phyloP scores from a whole-genome alignment of 1,140 invertebrate species.

The Apis mellifera region DNA sequence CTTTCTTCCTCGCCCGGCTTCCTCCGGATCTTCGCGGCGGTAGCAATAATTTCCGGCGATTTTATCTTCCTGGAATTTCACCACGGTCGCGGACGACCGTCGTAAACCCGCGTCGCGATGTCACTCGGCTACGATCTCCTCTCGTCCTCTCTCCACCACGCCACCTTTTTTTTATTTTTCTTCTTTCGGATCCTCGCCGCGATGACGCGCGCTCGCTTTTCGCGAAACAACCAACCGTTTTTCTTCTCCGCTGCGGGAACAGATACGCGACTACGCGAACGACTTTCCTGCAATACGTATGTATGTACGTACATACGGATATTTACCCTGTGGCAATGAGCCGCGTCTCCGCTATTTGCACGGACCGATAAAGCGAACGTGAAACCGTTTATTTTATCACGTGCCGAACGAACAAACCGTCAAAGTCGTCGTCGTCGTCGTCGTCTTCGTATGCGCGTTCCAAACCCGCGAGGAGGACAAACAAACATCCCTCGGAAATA shows the following conservation, averaged over 20 bases:
- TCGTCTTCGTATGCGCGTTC: too few relatives aligned
- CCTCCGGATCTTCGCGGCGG: slow-evolving; percentile 35
- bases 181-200: background rate
- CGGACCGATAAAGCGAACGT: slow-evolving; percentile 70
- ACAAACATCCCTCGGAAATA: too few relatives aligned
- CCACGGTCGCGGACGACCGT: slow-evolving; percentile 71
- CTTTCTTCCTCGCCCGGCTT: background rate
- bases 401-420: slow-evolving; percentile 55
- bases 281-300: slow-evolving; percentile 50
- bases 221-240: too few relatives aligned
- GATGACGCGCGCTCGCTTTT: background rate
- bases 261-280: slow-evolving; percentile 18
- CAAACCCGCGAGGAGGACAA: too few relatives aligned
- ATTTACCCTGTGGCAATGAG: slow-evolving; percentile 63
- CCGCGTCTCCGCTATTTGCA: slow-evolving; percentile 71
- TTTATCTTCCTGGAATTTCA: slow-evolving; percentile 76
- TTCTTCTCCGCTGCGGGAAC: background rate
- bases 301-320: slow-evolving; percentile 35
- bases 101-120: slow-evolving; percentile 75
- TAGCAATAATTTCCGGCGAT: slow-evolving; percentile 76
- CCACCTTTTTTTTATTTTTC: too few relatives aligned
- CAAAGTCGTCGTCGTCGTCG: background rate
- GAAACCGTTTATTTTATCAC: slow-evolving; percentile 74
- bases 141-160: slow-evolving; percentile 41
- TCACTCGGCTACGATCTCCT: slow-evolving; percentile 61